Percentiles rank a stretch among this genome's conserved stretches.
Conservation (phyloP, 2,888 invertebrate species). For the Caenorhabditis japonica region DNA sequence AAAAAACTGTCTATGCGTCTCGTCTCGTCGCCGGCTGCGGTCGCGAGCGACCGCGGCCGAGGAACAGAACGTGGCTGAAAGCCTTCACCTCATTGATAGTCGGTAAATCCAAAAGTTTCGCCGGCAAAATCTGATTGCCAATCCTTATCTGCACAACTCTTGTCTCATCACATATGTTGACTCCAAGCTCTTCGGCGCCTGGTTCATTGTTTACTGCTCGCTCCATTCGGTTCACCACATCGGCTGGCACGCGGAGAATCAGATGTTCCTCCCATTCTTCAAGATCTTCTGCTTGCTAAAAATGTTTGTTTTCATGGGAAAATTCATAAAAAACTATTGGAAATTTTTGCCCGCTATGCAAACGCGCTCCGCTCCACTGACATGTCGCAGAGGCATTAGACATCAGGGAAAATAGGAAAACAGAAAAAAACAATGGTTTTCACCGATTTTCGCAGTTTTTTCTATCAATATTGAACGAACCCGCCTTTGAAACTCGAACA, state of each 20-base stretch:
- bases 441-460: neutral
- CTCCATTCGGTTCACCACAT: constrained; percentile 11
- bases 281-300: constrained; percentile 2
- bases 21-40: too few relatives aligned
- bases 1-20: too few relatives aligned
- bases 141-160: constrained; percentile 13
- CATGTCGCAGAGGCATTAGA: too few relatives aligned
- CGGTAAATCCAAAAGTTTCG: constrained; percentile 27
- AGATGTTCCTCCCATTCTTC: constrained; percentile 29
- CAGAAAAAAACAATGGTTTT: neutral
- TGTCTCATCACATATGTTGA: constrained; percentile 12
- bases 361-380: neutral
- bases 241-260: constrained; percentile 20
- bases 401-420: neutral
- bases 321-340: neutral
- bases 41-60: too few relatives aligned
- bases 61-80: too few relatives aligned
- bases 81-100: constrained; percentile 28
- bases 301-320: neutral
- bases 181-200: constrained; percentile 6
- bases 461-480: neutral
- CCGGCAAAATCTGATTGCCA: constrained; percentile 26
- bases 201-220: constrained; percentile 1
- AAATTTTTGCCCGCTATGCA: neutral
- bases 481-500: constrained; percentile 9